Conservation (phyloP, 2,113 vertebrate genomes). For the Hippocampus guttulatus region DNA sequence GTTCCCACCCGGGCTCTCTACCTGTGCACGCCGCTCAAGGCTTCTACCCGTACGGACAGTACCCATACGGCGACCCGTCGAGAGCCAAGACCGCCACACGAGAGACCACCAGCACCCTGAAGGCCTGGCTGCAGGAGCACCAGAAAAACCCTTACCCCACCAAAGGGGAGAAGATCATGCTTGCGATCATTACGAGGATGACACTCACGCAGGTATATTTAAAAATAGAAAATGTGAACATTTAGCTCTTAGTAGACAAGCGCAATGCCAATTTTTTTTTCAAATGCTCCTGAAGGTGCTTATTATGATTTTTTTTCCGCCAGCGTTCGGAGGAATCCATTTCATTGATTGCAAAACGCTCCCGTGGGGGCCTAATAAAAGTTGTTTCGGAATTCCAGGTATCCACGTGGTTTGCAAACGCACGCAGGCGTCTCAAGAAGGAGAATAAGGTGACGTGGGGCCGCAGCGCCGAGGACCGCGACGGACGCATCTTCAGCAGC, state of each 20-base stretch:
- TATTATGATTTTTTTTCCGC: background rate
- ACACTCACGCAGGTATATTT: slow-evolving; percentile 83
- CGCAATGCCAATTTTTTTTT: background rate
- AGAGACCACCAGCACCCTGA: slow-evolving; percentile 95
- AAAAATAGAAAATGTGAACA: slow-evolving; percentile 39
- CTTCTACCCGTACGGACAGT: slow-evolving; percentile 96
- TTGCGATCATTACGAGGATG: slow-evolving; percentile 95
- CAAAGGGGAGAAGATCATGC: slow-evolving; percentile 95
- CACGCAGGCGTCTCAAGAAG: slow-evolving; percentile 87
- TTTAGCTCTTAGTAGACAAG: background rate
- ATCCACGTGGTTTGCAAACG: slow-evolving; percentile 94
- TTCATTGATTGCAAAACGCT: background rate
- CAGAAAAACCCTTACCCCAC: slow-evolving; percentile 98
- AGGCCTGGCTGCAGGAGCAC: slow-evolving; percentile 98
- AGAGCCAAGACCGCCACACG: slow-evolving; percentile 94
- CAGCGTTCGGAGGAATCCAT: background rate
- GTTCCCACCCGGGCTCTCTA: slow-evolving; percentile 86
- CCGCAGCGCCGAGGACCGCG: slow-evolving; percentile 91
- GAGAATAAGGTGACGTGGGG: slow-evolving; percentile 98
- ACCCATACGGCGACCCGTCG: slow-evolving; percentile 92
- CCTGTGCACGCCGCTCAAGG: slow-evolving; percentile 88
- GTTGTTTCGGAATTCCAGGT: slow-evolving; percentile 63
- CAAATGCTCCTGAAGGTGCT: background rate
- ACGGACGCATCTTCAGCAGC: slow-evolving; percentile 89
- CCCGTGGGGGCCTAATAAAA: background rate